Percentiles rank a stretch among this genome's conserved stretches.
phyloP scores from a whole-genome alignment of 2,113 vertebrate genomes.

The Phoxinus phoxinus region DNA sequence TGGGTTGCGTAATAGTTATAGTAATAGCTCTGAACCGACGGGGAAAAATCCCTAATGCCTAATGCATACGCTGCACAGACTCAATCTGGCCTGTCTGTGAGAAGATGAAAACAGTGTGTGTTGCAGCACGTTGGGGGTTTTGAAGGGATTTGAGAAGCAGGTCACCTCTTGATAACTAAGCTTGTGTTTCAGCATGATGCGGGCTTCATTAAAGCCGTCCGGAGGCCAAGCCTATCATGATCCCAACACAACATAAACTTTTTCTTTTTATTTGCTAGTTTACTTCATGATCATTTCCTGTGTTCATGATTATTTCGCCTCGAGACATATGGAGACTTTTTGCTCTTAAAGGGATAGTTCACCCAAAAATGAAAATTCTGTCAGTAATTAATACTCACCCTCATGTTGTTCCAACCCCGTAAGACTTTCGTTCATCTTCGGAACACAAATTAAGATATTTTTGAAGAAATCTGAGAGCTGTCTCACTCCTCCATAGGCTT shows the following conservation, averaged over 20 bases:
- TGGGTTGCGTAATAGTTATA: conserved; percentile 45
- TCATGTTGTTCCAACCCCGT: no score
- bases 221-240: conserved; percentile 14
- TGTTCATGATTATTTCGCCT: background rate
- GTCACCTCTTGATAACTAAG: conserved; percentile 47
- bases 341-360: no score
- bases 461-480: no score
- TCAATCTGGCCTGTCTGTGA: conserved; percentile 14
- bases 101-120: conserved; percentile 45
- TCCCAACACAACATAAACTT: background rate
- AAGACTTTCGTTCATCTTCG: no score
- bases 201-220: conserved; percentile 9
- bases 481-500: no score
- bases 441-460: no score
- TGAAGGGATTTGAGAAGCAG: conserved; percentile 50
- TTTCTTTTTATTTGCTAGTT: background rate
- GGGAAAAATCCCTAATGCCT: conserved; percentile 29
- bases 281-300: background rate
- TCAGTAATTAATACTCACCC: no score
- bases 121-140: conserved; percentile 18
- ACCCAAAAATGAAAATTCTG: no score
- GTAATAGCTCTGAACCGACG: conserved; percentile 28
- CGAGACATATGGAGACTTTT: background rate
- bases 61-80: conserved; percentile 31
- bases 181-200: conserved; percentile 30